A percentile compares a stretch with the other conserved stretches of the same genome.
These are phyloP conservation scores for Eucera pruinosa DNA, from an alignment of 2,888 invertebrate genomes.

Conservation along the genomic window DNA sequence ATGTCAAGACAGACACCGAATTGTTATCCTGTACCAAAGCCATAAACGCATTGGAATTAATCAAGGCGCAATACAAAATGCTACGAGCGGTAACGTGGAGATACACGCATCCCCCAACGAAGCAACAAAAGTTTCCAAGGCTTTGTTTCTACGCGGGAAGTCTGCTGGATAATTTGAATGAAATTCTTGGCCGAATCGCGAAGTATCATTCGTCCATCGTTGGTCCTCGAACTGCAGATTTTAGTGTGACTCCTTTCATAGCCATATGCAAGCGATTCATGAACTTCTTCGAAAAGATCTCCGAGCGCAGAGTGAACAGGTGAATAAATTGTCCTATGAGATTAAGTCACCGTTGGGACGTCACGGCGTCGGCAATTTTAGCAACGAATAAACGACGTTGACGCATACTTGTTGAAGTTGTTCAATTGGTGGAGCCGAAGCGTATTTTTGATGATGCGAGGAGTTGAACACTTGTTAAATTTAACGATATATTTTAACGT, in stretches of 20 bases:
- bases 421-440: no score
- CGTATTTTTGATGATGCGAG: no score
- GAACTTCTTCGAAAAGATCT: conserved; percentile 81
- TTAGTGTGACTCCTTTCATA: conserved; percentile 65
- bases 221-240: conserved; percentile 5
- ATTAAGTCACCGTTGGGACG: no score
- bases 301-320: conserved; percentile 81
- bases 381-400: no score
- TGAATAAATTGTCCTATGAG: conserved; percentile 44
- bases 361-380: no score
- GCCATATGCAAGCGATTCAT: conserved; percentile 79
- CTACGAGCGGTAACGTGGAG: conserved; percentile 81
- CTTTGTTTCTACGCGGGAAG: conserved; percentile 80
- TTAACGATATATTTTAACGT: no score
- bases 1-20: conserved; percentile 57
- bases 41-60: conserved; percentile 74
- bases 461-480: no score
- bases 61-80: conserved; percentile 78
- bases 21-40: conserved; percentile 65
- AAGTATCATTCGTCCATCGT: conserved; percentile 58
- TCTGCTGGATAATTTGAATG: conserved; percentile 77
- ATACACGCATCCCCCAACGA: conserved; percentile 79
- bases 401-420: no score
- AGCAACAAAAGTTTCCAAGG: conserved; percentile 67
- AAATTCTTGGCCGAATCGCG: conserved; percentile 66